Conservation (phyloP, 1,140 invertebrate genomes). For the Hypothenemus hampei region DNA sequence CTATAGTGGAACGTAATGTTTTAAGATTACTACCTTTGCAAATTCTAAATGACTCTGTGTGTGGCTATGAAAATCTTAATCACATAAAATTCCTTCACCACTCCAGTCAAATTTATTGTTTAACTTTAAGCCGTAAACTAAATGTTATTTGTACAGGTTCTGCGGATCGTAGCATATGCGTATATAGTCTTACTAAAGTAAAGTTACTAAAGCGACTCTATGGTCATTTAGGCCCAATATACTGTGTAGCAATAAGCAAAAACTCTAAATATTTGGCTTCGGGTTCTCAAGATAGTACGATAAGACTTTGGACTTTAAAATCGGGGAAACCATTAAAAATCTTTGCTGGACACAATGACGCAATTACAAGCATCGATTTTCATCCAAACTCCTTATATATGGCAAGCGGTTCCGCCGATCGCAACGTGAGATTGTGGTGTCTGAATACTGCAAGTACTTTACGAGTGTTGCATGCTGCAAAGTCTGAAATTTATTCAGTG, state of each 20-base stretch:
- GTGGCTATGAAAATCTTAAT: conserved; percentile 14
- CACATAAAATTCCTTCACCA: conserved; percentile 37
- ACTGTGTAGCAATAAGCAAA: conserved; percentile 74
- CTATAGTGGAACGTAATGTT: conserved; percentile 39
- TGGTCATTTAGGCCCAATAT: conserved; percentile 83
- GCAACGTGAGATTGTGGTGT: conserved; percentile 61
- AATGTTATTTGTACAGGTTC: conserved; percentile 36
- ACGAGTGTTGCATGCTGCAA: conserved; percentile 57
- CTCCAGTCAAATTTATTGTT: conserved; percentile 36
- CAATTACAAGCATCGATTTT: conserved; percentile 74
- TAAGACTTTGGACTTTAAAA: conserved; percentile 80
- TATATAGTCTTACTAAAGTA: conserved; percentile 30
- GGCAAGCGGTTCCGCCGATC: conserved; percentile 65
- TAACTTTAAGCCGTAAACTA: conserved; percentile 29
- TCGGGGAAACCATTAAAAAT: conserved; percentile 72
- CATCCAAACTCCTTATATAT: conserved; percentile 66
- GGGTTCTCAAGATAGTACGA: conserved; percentile 78
- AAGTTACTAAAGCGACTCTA: conserved; percentile 46
- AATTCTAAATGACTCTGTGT: conserved; percentile 23
- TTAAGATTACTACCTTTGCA: conserved; percentile 31
- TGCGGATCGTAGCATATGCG: conserved; percentile 35
- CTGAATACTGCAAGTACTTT: conserved; percentile 57
- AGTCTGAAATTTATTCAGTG: conserved; percentile 56
- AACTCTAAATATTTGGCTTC: conserved; percentile 71
- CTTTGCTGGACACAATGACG: conserved; percentile 76